A percentile compares a stretch with the other conserved stretches of the same genome.
Conservation (phyloP, 2,113 vertebrate genomes). For the Scolopax mira region DNA sequence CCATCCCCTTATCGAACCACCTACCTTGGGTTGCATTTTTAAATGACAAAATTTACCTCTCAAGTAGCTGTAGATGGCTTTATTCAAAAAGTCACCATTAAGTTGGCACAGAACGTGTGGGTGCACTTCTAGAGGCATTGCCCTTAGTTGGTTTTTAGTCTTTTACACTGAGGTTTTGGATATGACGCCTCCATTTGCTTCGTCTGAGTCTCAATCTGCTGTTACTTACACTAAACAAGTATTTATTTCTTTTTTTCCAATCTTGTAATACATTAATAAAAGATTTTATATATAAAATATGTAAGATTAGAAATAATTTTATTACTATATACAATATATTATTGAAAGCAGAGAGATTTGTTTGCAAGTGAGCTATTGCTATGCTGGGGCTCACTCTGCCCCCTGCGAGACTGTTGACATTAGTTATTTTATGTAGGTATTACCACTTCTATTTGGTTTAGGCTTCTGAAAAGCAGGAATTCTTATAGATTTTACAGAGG, state of each 20-base stretch:
- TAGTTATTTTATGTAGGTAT: neutral
- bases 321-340: too few species aligned
- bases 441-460: neutral
- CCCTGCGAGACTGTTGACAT: neutral
- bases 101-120: rapidly evolving
- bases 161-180: neutral
- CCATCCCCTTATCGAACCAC: neutral
- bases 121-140: neutral
- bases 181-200: neutral
- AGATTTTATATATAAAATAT: too few species aligned
- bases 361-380: neutral
- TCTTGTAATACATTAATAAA: neutral
- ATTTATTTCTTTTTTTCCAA: neutral
- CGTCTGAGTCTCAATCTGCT: neutral
- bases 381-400: neutral
- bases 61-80: neutral
- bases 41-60: neutral
- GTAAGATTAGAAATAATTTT: too few species aligned
- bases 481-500: neutral
- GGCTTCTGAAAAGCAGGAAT: neutral
- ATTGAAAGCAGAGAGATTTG: neutral
- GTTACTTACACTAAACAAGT: neutral
- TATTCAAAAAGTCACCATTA: rapidly evolving
- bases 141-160: neutral
- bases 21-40: neutral